Evolutionary conservation across 1,140 invertebrate genomes (phyloP), one percentile per base, ranked within the genome.

Genomic region (Drosophila pallidifrons): DNA sequence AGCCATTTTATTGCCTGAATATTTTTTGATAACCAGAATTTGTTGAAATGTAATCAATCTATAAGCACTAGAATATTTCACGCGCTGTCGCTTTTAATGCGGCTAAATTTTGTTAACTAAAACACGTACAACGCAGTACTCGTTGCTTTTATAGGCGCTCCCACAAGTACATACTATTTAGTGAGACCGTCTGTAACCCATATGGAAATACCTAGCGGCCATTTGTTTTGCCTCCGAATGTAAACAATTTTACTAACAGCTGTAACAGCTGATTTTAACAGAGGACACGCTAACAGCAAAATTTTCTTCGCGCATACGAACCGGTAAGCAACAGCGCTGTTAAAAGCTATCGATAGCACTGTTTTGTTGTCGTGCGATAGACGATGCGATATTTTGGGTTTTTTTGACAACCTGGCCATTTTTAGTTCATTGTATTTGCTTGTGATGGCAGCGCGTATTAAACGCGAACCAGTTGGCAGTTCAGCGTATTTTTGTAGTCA

Each of bases 1-100:
- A 91, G 94, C 92, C 94, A 94, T 94, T 85, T 75, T 11, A 61
- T 20, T 70, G 28, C 49, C 49, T 70, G 81, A 63, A 66, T 75
- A 41, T 60, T 15, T 61, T 57, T 32, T 57, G 51, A 71, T 57
- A 74, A 87, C 76, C 73, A 77, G 76, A 87, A 87, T 77, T 87
- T 87, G 35, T n/a, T 8, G n/a, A 52, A 55, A 43, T 51, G 11
- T 35, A 75, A 63, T 51, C 28, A 25, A 25, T 59, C 15, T 32
- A n/a, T 8, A 38, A 38, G 38, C 35, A 52, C 60, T 71, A 32
- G 20, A 57, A 64, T 15, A 13, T 58, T 20, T 13, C 10, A 59
- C 43, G 69, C 61, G 69, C 25, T 61, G 46, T 32, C 64, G 64
- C 64, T 73, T 20, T 46, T 67, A 20, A 10, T 64, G 47, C 64